These are phyloP conservation scores for Cnemophilus loriae DNA, from an alignment of 2,113 vertebrate species.

Conservation along the genomic window DNA sequence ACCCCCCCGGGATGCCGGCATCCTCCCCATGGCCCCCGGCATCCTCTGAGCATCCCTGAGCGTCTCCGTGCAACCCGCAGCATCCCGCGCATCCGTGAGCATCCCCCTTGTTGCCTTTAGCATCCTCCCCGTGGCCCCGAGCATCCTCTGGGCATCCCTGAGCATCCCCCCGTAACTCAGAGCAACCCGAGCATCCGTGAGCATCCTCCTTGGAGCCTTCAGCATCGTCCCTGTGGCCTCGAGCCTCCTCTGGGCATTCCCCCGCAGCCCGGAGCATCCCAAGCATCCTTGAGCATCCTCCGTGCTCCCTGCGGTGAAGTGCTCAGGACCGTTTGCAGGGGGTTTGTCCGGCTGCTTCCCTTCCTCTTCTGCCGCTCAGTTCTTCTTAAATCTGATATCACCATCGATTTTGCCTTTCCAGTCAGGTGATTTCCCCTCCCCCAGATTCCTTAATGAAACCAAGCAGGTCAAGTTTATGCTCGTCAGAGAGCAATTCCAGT, in stretches of 20 bases:
- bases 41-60: background rate
- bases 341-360: background rate
- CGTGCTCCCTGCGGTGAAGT: background rate
- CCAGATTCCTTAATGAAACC: background rate
- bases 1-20: background rate
- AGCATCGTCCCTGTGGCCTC: rapidly evolving
- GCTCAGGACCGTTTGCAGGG: background rate
- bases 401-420: background rate
- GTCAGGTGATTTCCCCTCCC: background rate
- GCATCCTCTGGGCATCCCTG: background rate
- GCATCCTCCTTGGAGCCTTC: background rate
- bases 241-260: background rate
- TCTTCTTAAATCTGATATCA: background rate
- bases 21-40: background rate
- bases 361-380: background rate
- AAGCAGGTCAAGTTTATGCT: background rate
- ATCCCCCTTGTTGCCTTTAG: background rate
- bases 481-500: background rate
- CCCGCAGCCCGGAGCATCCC: background rate
- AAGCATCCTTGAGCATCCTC: background rate
- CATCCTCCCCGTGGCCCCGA: background rate
- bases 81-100: background rate
- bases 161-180: background rate
- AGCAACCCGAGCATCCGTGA: background rate
- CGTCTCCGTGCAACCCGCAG: background rate